Evolutionary conservation across 2,113 vertebrate species (phyloP), one percentile per base, ranked within the genome.

Genomic region (Eptesicus fuscus): DNA sequence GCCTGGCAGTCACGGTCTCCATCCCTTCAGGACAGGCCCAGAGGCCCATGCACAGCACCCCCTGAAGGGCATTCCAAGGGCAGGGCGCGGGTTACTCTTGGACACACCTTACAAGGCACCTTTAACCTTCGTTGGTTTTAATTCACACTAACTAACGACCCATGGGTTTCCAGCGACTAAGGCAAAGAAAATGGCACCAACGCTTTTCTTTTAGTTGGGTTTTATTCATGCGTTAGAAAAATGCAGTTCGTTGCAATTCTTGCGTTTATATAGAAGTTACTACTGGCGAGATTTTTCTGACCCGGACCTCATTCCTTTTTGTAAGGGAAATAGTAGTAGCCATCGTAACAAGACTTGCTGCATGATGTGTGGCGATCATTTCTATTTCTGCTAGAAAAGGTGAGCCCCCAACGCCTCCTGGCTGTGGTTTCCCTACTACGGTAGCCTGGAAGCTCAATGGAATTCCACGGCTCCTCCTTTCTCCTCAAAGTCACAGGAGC

Each of bases 1-100:
- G 40, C 23, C 25, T 73, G 0, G 0, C 3, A 59, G 44, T 83
- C 9, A 14, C 14, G 30, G n/a, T 42, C 65, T 86, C 37, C 0
- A 28, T 35, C n/a, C 25, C 25, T 23, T 9, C 51, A 12, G 53
- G 49, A 53, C n/a, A 23, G 25, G 3, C 9, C 18, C 63, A 18
- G 18, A 32, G 7, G 28, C 35, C 28, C n/a, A 7, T 0, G 61
- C 77, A 77, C 51, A 49, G 69, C 65, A 40, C 2, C 20, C 20
- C 37, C 30, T 90, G 67, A 77, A 42, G 20, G 74, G 2, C 40
- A 69, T 5, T 61, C 22, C 7, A 69, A 83, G 28, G 32, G 8
- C 56, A 78, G 83, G 30, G 42, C 4, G 77, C 8, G 4, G 42
- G 16, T 18, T 40, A 32, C 53, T 59, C n/a, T 49, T 11, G 8